Percentiles rank a stretch among this genome's conserved stretches.
These are phyloP conservation scores for Petaurus breviceps DNA, from an alignment of 2,113 vertebrate species.

Conservation along the genomic window DNA sequence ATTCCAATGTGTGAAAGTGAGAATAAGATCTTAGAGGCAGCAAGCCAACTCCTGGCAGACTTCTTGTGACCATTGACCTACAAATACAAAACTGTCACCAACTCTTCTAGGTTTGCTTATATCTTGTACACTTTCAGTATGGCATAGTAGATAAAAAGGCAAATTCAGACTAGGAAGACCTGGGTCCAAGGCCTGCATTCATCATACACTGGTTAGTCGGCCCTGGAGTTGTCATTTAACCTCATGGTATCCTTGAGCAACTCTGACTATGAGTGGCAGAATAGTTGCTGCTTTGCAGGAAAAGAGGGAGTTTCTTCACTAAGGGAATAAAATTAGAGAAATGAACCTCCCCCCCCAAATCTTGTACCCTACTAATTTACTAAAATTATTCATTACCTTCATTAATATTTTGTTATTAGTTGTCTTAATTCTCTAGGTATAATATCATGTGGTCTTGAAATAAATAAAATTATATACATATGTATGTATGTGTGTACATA, in stretches of 20 bases:
- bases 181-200: not conserved
- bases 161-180: not conserved
- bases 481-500: too few relatives aligned
- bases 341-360: not conserved
- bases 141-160: not conserved
- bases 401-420: not conserved
- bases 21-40: not conserved
- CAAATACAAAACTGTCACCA: not conserved
- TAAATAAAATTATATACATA: not conserved
- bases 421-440: not conserved
- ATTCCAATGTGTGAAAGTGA: not conserved
- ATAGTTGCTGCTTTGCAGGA: not conserved
- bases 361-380: not conserved
- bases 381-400: not conserved
- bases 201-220: not conserved
- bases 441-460: not conserved
- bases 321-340: not conserved
- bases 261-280: not conserved
- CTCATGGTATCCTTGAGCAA: not conserved
- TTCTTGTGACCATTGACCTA: not conserved
- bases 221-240: not conserved
- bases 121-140: not conserved
- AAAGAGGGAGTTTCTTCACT: not conserved
- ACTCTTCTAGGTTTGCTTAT: not conserved
- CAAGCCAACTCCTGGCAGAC: not conserved